A percentile compares a stretch with the other conserved stretches of the same genome.
Evolutionary conservation across 2,888 invertebrate genomes (phyloP).

Genomic region (Agonopterix arenella): DNA sequence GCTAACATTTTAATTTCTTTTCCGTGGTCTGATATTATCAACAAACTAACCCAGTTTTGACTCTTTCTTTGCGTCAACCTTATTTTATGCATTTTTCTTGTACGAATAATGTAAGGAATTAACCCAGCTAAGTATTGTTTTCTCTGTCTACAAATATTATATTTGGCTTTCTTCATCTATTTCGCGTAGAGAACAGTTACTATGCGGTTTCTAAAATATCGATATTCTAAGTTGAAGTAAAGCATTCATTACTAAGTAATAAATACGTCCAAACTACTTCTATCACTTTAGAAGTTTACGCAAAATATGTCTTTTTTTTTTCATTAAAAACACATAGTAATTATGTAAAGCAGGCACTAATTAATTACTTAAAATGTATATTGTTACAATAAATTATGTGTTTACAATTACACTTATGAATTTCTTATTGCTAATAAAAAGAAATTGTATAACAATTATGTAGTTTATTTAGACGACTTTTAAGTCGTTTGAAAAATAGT

Average conservation of each 20-base stretch:
- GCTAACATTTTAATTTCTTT: too few species aligned
- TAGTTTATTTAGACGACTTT: slow-evolving; percentile 33
- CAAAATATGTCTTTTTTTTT: slow-evolving; percentile 72
- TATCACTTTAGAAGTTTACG: slow-evolving; percentile 47
- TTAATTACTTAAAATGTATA: slow-evolving; percentile 63
- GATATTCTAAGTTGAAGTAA: slow-evolving; percentile 26
- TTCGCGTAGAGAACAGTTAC: too few species aligned
- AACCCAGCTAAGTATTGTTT: too few species aligned
- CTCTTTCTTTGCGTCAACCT: too few species aligned
- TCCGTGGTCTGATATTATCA: too few species aligned
- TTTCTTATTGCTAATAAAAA: slow-evolving; percentile 58
- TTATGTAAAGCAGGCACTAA: slow-evolving; percentile 73
- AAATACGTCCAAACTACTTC: slow-evolving; percentile 55
- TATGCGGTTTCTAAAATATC: too few species aligned
- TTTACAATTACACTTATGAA: slow-evolving; percentile 64
- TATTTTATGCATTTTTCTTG: too few species aligned
- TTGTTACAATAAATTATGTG: slow-evolving; percentile 73
- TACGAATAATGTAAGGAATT: too few species aligned
- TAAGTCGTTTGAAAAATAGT: slow-evolving; percentile 16
- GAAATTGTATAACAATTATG: slow-evolving; percentile 48
- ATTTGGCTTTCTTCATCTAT: too few species aligned
- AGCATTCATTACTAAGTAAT: slow-evolving; percentile 33
- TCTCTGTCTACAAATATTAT: too few species aligned
- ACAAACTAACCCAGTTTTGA: too few species aligned
- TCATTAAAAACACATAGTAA: slow-evolving; percentile 51